Evolutionary conservation across 1,140 invertebrate genomes (phyloP).

Genomic region (Streblospio benedicti): DNA sequence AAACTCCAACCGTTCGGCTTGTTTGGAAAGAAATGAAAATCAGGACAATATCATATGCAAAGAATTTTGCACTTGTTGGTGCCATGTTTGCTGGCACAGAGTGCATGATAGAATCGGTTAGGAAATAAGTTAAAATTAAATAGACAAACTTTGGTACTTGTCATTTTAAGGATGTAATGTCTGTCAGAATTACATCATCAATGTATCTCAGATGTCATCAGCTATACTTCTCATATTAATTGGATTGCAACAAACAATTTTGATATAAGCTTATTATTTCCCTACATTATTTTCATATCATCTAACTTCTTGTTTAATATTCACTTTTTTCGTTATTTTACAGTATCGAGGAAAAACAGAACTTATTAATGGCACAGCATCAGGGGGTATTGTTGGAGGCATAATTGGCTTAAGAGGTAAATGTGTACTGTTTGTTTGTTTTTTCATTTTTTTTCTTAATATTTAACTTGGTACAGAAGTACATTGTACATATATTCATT

Average conservation of each 20-base stretch:
- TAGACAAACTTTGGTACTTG: not conserved
- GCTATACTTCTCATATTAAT: not conserved
- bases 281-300: too few relatives aligned
- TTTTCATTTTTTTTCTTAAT: too few relatives aligned
- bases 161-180: slow-evolving; percentile 6
- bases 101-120: slow-evolving; percentile 75
- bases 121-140: slow-evolving; percentile 16
- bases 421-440: slow-evolving; percentile 2
- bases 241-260: not conserved
- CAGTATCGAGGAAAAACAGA: slow-evolving; percentile 84
- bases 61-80: slow-evolving; percentile 94
- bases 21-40: slow-evolving; percentile 74
- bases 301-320: too few relatives aligned
- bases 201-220: not conserved
- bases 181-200: not conserved
- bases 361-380: slow-evolving; percentile 91
- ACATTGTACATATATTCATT: too few relatives aligned
- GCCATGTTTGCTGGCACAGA: slow-evolving; percentile 85
- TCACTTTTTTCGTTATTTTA: slow-evolving; percentile 35
- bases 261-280: not conserved
- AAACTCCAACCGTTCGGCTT: slow-evolving; percentile 50
- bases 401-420: slow-evolving; percentile 85
- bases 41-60: slow-evolving; percentile 83
- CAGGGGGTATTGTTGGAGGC: slow-evolving; percentile 86
- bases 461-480: too few relatives aligned